These are phyloP conservation scores for Propithecus deckenii DNA, from an alignment of 2,797 vertebrate species.

Conservation along the genomic window DNA sequence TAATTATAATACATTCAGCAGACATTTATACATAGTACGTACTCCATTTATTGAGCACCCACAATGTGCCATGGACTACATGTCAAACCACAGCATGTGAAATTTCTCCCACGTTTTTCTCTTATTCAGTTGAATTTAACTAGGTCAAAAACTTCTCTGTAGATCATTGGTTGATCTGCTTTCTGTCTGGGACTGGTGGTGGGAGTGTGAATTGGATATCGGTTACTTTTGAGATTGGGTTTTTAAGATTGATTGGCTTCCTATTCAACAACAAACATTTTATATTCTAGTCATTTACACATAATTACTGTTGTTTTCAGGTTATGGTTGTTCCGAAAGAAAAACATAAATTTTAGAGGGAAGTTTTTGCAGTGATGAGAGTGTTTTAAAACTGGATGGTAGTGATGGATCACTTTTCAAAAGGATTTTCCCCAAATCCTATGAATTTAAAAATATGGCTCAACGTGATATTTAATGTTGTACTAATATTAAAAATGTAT, in stretches of 20 bases:
- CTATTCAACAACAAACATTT: neutral
- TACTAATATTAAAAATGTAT: neutral
- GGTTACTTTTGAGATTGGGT: constrained; percentile 41
- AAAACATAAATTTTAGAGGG: neutral
- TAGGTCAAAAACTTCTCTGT: neutral
- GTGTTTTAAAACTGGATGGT: neutral
- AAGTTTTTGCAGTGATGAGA: neutral
- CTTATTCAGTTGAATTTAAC: neutral
- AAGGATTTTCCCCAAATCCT: neutral
- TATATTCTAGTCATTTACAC: neutral
- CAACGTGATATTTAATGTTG: neutral
- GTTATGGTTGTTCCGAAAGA: neutral
- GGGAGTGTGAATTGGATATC: neutral
- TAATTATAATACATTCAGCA: neutral
- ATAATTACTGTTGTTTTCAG: neutral
- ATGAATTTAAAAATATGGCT: constrained; percentile 7
- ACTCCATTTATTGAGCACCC: neutral
- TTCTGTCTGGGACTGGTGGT: neutral
- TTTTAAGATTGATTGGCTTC: constrained; percentile 11
- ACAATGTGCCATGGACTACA: neutral
- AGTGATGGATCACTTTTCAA: neutral
- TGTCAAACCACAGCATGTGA: neutral
- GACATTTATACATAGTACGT: neutral
- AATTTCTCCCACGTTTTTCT: neutral
- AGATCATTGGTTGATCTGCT: neutral